Evolutionary conservation across 1,140 invertebrate genomes (phyloP), one percentile per base, ranked within the genome.

Genomic region (Dendrolimus kikuchii): DNA sequence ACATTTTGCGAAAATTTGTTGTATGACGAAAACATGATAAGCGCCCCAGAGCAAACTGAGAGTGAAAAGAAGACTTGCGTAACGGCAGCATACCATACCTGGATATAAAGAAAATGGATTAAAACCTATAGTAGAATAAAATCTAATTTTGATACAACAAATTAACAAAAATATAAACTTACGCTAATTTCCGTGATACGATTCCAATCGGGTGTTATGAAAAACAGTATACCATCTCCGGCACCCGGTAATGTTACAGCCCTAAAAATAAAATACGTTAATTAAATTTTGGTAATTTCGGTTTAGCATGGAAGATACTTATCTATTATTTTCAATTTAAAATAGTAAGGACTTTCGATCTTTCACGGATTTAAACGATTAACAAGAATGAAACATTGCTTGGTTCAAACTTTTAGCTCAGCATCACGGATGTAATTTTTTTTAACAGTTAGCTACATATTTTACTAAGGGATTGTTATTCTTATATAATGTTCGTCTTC

Each of bases 61-160:
- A 96, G 81, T 0, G 94, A 96, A 75, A 96, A 96, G 76, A 95
- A 95, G 67, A 94, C 94, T 69, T 97, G 95, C 0, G 93, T 94
- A 0, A 95, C 93, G 36, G 95, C 95, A 7, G 94, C 92, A 63
- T 95, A 95, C 95, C 95, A 97, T 0, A 94, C 92, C 79, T 90
- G 75, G 0, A 81, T 86, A 36, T 45, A 40, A 40, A 46, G 38
- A 39, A 38, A 38, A 40, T 40, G 4, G 42, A 7, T 46, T 57
- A 38, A 49, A 38, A 8, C 38, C 5, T 38, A 9, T 46, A 36
- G 0, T 23, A 38, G n/a, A 8, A n/a, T 8, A 2, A 5, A n/a
- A 7, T 38, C 9, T 38, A 45, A 45, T 8, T 9, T 45, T 45
- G 5, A 8, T 45, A 45, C n/a, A n/a, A 9, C 5, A 45, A 45